Evolutionary conservation across 1,140 invertebrate species (phyloP), one percentile per base, ranked within the genome.

Genomic region (Bombus vancouverensis): DNA sequence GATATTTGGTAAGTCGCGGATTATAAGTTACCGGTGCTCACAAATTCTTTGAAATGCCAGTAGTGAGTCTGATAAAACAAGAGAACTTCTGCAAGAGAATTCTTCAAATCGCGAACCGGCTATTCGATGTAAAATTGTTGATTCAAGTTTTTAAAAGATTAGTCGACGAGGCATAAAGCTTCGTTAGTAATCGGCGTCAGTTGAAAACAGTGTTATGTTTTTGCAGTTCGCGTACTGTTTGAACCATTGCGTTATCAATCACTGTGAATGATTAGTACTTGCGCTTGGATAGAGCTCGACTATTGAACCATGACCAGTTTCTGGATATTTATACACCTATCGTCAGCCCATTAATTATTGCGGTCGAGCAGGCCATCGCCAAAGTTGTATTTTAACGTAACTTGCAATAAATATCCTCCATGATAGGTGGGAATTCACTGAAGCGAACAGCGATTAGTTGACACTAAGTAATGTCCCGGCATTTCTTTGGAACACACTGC

Each of bases 261-360:
- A 85, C 34, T 47, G n/a, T 32, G 42, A 72, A 72, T 62, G 78
- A 85, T 72, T 85, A 47, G 76, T 78, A 71, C 15, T 34, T 66
- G 76, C 66, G 70, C 42, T 68, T 59, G 68, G 47, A 78, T 78
- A 44, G 75, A 85, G 71, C 53, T 62, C 15, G 76, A 32, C 70
- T 79, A 70, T 62, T 72, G 83, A 80, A 72, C 66, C 83, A 37
- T 72, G 76, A 85, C 83, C 76, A 85, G 76, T 85, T 80, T 85
- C 83, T 80, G 76, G 76, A 85, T 85, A 85, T 85, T 79, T 85
- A 72, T 85, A 80, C 68, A 80, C 68, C 76, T 79, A 80, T 85
- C 83, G 74, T 80, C 76, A 57, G 76, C 47, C 68, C 83, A 85
- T 85, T 85, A 85, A 85, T 85, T 85, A 85, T 79, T 42, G 39